Evolutionary conservation across 2,797 vertebrate genomes (phyloP), one percentile per base, ranked within the genome.

Genomic region (Sandelia bainsii): DNA sequence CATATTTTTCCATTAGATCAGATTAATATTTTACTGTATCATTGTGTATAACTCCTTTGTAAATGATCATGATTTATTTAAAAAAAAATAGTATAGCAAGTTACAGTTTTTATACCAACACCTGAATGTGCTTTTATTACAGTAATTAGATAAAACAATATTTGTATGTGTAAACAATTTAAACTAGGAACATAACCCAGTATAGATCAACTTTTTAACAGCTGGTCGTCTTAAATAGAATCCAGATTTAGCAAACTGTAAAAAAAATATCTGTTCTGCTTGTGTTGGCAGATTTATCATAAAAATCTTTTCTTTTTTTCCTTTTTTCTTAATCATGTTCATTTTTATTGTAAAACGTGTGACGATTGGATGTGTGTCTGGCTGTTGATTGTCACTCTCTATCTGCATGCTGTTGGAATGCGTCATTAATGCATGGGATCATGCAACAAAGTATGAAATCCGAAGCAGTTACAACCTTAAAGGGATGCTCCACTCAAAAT

Each of bases 71-170:
- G 67, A 83, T 81, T 89, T 87, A 91, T 94, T 95, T 94, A 80
- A 93, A 92, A 92, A 75, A 92, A 75, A 92, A 76, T 70, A 80
- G 89, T 89, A 94, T 90, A 92, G 87, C 85, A 91, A 91, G 89
- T 90, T 94, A 87, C 87, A 93, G 91, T 92, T 95, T 96, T 96
- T 96, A 92, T 94, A 95, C 93, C 89, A 80, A 94, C 88, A 89
- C 90, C 94, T 93, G 92, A 92, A 94, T 94, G 93, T 94, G 91
- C 91, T 95, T 94, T 94, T 94, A 87, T 92, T 95, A 91, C 85
- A 86, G 80, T 49, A 84, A 54, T 91, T 82, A 90, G 75, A 81
- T 85, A 72, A 85, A 79, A 69, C 78, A 86, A 89, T 85, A 89
- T 91, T 85, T 90, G 77, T 91, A 85, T 90, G 87, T 86, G 68